Evolutionary conservation across 2,888 invertebrate species (phyloP).

Genomic region (Eupithecia exiguata): DNA sequence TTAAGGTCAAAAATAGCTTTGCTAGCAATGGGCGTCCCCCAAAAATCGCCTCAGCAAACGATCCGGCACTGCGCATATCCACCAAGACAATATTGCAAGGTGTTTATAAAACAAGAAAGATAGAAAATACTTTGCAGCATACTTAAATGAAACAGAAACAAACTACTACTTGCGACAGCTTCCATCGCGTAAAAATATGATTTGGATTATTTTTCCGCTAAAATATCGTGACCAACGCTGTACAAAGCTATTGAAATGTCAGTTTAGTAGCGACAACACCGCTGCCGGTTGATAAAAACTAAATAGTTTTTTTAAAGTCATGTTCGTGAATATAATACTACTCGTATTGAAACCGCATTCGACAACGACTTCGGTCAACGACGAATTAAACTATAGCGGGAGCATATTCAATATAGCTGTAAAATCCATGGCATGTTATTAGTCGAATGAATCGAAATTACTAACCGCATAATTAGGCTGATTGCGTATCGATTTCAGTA

Average conservation of each 20-base stretch:
- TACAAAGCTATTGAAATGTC: not conserved
- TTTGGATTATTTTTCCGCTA: not conserved
- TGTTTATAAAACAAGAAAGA: not conserved
- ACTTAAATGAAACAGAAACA: not conserved
- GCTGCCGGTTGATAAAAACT: conserved; percentile 1
- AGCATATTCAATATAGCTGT: conserved; percentile 7
- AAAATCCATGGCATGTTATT: conserved; percentile 12
- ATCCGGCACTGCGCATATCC: not conserved
- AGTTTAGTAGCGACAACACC: not conserved
- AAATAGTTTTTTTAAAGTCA: not conserved
- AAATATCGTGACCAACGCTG: not conserved
- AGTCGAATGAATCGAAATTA: conserved; percentile 9
- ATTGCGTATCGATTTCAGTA: conserved; percentile 8
- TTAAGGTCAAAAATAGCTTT: too few species aligned
- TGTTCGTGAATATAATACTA: not conserved
- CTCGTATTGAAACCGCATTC: not conserved
- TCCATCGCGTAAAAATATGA: too few species aligned
- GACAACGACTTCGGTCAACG: not conserved
- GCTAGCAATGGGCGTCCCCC: too few species aligned
- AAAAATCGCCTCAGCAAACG: not conserved
- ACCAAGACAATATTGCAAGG: not conserved
- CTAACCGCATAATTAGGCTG: conserved; percentile 6
- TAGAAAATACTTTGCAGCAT: not conserved
- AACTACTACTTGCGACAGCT: not conserved
- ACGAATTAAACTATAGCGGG: not conserved